Percentiles rank a stretch among this genome's conserved stretches.
Evolutionary conservation across 2,797 vertebrate genomes (phyloP).

Genomic region (Euphonia xanthogaster): DNA sequence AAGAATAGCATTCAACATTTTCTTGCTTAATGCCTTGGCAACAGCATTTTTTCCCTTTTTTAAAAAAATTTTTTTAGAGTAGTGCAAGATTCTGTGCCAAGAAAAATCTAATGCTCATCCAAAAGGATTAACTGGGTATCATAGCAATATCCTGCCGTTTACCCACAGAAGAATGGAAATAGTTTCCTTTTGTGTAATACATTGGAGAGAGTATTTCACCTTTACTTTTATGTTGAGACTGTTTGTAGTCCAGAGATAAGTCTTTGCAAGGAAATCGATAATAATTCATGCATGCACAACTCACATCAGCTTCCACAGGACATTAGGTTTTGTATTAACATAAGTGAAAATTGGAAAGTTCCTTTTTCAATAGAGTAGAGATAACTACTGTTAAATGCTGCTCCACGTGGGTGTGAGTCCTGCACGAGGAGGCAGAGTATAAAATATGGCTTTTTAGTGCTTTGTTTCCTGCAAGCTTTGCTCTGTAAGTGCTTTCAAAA

Average conservation of each 20-base stretch:
- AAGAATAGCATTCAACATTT: conserved; percentile 19
- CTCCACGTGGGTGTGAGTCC: not conserved
- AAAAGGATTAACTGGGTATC: conserved; percentile 58
- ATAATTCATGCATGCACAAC: conserved; percentile 55
- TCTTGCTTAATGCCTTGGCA: conserved; percentile 36
- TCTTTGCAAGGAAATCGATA: conserved; percentile 67
- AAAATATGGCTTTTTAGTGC: not conserved
- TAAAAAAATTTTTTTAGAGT: not conserved
- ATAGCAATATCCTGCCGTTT: conserved; percentile 36
- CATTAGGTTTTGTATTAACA: conserved; percentile 55
- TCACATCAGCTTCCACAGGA: conserved; percentile 55
- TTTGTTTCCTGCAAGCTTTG: not conserved
- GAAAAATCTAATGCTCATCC: conserved; percentile 44
- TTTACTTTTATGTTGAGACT: conserved; percentile 53
- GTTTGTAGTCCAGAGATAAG: conserved; percentile 60
- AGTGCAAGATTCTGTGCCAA: conserved; percentile 24
- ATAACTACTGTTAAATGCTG: conserved; percentile 16
- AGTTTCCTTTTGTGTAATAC: conserved; percentile 26
- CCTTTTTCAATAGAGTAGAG: conserved; percentile 43
- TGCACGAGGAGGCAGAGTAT: not conserved
- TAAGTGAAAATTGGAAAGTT: conserved; percentile 64
- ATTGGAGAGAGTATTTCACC: conserved; percentile 47
- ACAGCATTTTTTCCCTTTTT: not conserved
- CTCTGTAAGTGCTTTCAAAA: not conserved
- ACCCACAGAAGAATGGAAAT: conserved; percentile 37